Conservation (phyloP, 2,797 vertebrate species). For the Neosilurus mollespiculum region DNA sequence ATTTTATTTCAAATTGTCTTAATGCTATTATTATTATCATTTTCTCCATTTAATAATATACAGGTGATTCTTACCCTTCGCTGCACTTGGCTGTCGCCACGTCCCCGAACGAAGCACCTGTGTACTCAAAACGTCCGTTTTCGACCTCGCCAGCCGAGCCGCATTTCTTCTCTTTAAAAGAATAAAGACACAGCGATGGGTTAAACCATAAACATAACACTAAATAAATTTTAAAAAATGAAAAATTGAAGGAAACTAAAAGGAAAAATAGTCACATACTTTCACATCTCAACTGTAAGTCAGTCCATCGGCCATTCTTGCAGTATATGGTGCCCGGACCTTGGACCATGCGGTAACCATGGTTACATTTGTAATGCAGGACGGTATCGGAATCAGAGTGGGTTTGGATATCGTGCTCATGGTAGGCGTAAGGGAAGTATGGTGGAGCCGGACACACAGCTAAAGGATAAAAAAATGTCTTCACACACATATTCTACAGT, state of each 20-base stretch:
- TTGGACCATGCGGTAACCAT: slow-evolving; percentile 48
- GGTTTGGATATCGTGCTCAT: background rate
- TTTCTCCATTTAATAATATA: background rate
- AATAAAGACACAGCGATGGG: background rate
- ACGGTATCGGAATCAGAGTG: slow-evolving; percentile 47
- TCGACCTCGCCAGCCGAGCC: slow-evolving; percentile 68
- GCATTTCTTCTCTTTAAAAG: slow-evolving; percentile 61
- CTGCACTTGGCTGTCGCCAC: slow-evolving; percentile 65
- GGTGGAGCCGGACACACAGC: slow-evolving; percentile 58
- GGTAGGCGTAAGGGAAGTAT: slow-evolving; percentile 29
- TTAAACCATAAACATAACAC: no score
- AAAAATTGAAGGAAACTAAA: no score
- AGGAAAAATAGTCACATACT: slow-evolving; percentile 53
- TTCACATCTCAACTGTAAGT: slow-evolving; percentile 58
- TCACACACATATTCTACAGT: no score
- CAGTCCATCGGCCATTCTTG: slow-evolving; percentile 60
- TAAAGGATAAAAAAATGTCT: background rate
- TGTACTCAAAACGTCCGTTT: slow-evolving; percentile 64
- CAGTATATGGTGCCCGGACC: slow-evolving; percentile 60
- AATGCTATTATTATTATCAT: background rate
- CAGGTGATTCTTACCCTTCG: slow-evolving; percentile 47
- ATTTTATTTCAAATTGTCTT: no score
- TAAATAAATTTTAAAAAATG: no score
- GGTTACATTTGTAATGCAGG: slow-evolving; percentile 59
- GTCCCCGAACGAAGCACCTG: slow-evolving; percentile 67